phyloP scores from a whole-genome alignment of 2,888 invertebrate genomes.

The Ellobium chinense region DNA sequence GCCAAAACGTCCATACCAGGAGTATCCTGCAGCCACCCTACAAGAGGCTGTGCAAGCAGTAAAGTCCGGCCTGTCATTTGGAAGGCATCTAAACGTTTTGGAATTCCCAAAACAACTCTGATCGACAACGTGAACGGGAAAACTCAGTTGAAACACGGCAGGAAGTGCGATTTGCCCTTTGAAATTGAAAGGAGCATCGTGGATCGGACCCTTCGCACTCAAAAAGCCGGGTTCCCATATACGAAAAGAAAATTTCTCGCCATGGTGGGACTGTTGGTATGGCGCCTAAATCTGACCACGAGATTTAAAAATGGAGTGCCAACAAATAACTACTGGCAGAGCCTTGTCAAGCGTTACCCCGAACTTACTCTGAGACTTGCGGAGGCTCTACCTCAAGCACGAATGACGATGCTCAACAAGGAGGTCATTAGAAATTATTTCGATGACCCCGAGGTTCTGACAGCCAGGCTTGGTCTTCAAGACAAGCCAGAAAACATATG shows the following conservation, averaged over 20 bases:
- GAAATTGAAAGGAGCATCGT: no score
- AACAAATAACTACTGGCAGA: background rate
- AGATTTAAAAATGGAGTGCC: constrained; percentile 6
- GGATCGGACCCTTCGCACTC: no score
- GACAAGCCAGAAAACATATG: constrained; percentile 2
- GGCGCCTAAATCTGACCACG: background rate
- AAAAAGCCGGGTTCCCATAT: no score
- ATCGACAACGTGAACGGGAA: no score
- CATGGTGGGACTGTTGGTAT: background rate
- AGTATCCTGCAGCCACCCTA: no score
- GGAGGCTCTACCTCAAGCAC: background rate
- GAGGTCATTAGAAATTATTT: background rate
- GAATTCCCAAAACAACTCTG: no score
- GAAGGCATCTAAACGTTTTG: no score
- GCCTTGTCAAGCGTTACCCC: background rate
- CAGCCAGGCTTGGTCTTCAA: background rate
- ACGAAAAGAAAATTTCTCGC: background rate
- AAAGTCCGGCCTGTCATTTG: no score
- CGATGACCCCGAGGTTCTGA: background rate
- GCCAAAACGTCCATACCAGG: no score
- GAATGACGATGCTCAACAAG: background rate
- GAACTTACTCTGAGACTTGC: background rate
- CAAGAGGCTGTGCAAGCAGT: no score
- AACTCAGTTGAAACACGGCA: no score
- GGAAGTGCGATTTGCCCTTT: no score